Evolutionary conservation across 2,797 vertebrate genomes (phyloP), one percentile per base, ranked within the genome.

Genomic region (Merluccius polli): DNA sequence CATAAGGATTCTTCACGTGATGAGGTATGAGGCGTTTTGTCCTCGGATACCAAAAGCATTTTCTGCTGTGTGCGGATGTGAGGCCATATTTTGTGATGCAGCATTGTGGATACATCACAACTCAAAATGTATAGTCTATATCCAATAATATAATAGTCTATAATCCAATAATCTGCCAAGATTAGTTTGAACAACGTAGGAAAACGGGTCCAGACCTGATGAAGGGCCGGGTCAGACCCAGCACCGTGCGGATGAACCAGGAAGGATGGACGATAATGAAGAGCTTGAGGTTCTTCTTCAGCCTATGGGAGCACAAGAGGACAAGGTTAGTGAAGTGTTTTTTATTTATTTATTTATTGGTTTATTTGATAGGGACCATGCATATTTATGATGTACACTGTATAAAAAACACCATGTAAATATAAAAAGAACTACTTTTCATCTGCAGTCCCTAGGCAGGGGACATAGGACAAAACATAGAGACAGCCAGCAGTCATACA

Each of bases 211-310:
- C 32, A 76, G 65, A 93, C 96, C 96, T 98, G 93, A 98, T 97
- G 87, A 98, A 97, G 82, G 97, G 97, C 77, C 96, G 92, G 78
- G 95, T 97, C 81, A 98, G 93, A 77, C 96, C 95, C 87, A 98
- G 92, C 85, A 98, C 93, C 73, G 96, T 97, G 82, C 97, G 93
- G 87, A 98, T 98, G 87, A 98, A 98, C 96, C 96, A 98, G 5
- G 97, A 98, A 0, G 97, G 97, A 84, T 98, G 97, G 80, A 97
- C 96, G 75, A 98, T 97, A 84, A 97, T 95, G 87, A 98, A 98
- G 69, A 95, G 95, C 83, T 98, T 98, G 72, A 98, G 90, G 86
- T 98, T 97, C 92, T 98, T 98, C 89, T 96, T 94, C 73, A 98
- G 90, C 78, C 96, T 98, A 87, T 35, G 12, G 52, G n/a, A 35